Evolutionary conservation across 2,888 invertebrate species (phyloP), one percentile per base, ranked within the genome.

Genomic region (Drosophila pegasa): DNA sequence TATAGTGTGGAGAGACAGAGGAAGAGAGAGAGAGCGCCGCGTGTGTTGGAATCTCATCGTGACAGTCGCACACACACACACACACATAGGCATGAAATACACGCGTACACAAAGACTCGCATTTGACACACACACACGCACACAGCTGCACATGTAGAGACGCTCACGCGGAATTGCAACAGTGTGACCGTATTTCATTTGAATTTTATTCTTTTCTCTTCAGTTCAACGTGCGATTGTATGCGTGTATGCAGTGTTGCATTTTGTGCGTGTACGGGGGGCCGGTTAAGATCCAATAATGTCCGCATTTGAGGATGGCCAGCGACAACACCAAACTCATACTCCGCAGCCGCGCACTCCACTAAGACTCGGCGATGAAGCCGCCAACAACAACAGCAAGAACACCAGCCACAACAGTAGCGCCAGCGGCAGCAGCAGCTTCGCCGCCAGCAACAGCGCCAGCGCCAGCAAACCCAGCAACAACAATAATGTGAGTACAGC

Each of bases 401-500:
- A 71, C 79, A 87, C 64, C 68, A 67, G 37, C 45, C 55, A 40
- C 59, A 59, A 29, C 50, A 52, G 54, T 38, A 71, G 63, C 38
- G 75, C 52, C 40, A 50, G 22, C 14, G n/a, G 2, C 50, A 37
- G 22, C 22, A 50, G 10, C 48, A 27, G 7, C 18, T 14, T 1
- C 47, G 14, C 18, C 29, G 10, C 7, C 18, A 29, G 20, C 20
- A 29, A 5, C 10, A 25, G 31, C 16, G 10, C 1, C 33, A 31
- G 8, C 20, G n/a, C 10, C 29, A 41, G 14, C 16, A 35, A 35
- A 47, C 16, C 18, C n/a, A 20, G 27, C 66, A 45, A 48, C 51
- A 69, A 69, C 55, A 80, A 66, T 52, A 80, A 85, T 56, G 82
- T 83, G 60, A 83, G 82, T 83, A 88, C 79, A 85, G 79, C 72